These are phyloP conservation scores for Hylomyscus alleni DNA, from an alignment of 2,797 vertebrate genomes.

Conservation along the genomic window DNA sequence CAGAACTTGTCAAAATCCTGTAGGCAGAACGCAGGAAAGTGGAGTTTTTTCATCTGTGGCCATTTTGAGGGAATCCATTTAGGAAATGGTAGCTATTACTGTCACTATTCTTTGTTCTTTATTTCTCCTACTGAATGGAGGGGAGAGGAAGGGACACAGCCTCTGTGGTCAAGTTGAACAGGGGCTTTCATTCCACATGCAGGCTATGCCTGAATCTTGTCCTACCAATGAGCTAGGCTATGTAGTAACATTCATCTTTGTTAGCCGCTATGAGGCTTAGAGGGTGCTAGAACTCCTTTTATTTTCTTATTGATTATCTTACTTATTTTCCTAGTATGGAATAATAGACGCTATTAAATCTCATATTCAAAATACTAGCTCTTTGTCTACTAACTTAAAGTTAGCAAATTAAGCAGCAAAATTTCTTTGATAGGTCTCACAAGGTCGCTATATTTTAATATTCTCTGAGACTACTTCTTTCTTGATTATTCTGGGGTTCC, in stretches of 20 bases:
- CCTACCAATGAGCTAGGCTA: background rate
- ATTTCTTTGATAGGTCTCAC: background rate
- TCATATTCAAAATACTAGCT: background rate
- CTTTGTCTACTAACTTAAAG: background rate
- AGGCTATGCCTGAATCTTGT: background rate
- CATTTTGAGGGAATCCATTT: background rate
- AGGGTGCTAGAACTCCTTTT: background rate
- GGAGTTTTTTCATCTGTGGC: background rate
- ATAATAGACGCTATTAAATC: background rate
- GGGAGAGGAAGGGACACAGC: background rate
- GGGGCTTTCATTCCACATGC: background rate
- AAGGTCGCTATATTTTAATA: background rate
- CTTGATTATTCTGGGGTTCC: background rate
- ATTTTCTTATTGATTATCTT: slow-evolving; percentile 18
- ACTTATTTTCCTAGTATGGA: background rate
- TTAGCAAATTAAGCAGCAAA: background rate
- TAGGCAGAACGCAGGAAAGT: background rate
- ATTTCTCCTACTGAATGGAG: background rate
- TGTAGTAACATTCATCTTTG: background rate
- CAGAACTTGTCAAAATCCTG: background rate
- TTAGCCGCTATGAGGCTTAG: background rate
- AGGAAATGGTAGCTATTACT: background rate
- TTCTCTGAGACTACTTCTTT: background rate
- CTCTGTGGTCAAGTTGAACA: background rate
- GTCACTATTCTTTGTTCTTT: background rate